Conservation (phyloP, 2,888 invertebrate genomes). For the Theodoxus fluviatilis region DNA sequence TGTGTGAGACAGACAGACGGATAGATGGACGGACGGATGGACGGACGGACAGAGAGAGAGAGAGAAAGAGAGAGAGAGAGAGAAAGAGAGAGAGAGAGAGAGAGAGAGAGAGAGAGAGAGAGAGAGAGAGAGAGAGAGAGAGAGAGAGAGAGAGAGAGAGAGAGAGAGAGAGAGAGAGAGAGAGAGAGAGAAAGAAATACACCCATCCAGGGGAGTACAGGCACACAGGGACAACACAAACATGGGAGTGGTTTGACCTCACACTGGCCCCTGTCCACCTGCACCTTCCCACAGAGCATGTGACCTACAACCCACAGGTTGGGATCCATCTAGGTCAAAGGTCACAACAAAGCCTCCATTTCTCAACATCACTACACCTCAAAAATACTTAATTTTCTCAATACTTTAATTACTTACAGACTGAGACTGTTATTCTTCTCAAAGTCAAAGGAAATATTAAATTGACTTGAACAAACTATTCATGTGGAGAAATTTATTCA, state of each 20-base stretch:
- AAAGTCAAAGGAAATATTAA: too few relatives aligned
- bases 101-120: neutral
- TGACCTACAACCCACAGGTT: too few relatives aligned
- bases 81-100: neutral
- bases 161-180: neutral
- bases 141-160: constrained; percentile 6
- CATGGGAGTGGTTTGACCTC: neutral
- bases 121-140: constrained; percentile 13
- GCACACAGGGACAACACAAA: neutral
- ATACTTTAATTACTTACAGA: too few relatives aligned
- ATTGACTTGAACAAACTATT: too few relatives aligned
- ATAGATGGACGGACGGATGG: neutral
- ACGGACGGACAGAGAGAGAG: neutral
- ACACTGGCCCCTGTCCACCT: too few relatives aligned
- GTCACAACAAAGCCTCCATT: too few relatives aligned
- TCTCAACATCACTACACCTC: too few relatives aligned
- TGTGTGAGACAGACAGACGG: neutral
- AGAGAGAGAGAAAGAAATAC: neutral
- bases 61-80: neutral
- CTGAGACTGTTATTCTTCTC: too few relatives aligned
- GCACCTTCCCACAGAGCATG: too few relatives aligned
- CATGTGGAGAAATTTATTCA: too few relatives aligned
- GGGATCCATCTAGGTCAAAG: too few relatives aligned
- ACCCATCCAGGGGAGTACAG: neutral
- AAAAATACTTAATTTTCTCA: too few relatives aligned